These are phyloP conservation scores for Brachionus rubens DNA, from an alignment of 1,140 invertebrate species.

Conservation along the genomic window DNA sequence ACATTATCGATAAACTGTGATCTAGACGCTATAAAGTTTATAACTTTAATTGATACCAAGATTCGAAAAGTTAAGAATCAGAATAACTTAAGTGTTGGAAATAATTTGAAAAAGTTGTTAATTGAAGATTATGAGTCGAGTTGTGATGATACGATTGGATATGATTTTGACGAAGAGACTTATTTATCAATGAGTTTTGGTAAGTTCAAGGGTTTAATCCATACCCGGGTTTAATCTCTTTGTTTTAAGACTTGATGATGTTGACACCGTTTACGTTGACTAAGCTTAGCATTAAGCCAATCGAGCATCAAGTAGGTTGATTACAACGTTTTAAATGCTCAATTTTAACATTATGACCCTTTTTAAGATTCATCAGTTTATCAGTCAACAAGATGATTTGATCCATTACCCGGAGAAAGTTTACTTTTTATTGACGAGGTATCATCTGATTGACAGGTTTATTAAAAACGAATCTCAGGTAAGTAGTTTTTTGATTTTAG, in stretches of 20 bases:
- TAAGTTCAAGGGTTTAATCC: not conserved
- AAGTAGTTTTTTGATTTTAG: not conserved
- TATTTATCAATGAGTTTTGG: slow-evolving; percentile 33
- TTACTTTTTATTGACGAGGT: not conserved
- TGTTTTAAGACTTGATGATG: slow-evolving; percentile 21
- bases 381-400: slow-evolving; percentile 22
- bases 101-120: not conserved
- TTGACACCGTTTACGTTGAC: slow-evolving; percentile 7
- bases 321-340: not conserved
- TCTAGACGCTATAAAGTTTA: slow-evolving; percentile 11
- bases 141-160: not conserved
- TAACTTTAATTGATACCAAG: not conserved
- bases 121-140: not conserved
- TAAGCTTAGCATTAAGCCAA: slow-evolving; percentile 8
- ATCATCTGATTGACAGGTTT: slow-evolving; percentile 18
- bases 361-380: slow-evolving; percentile 39
- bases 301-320: slow-evolving; percentile 12
- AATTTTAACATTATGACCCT: not conserved
- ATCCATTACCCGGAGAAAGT: slow-evolving; percentile 21
- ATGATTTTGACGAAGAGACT: not conserved
- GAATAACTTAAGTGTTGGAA: slow-evolving; percentile 21
- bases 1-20: slow-evolving; percentile 2
- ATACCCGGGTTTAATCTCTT: not conserved
- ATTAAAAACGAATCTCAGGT: not conserved
- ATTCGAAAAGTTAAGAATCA: slow-evolving; percentile 13